Evolutionary conservation across 1,140 invertebrate species (phyloP), one percentile per base, ranked within the genome.

Genomic region (Artemia franciscana): DNA sequence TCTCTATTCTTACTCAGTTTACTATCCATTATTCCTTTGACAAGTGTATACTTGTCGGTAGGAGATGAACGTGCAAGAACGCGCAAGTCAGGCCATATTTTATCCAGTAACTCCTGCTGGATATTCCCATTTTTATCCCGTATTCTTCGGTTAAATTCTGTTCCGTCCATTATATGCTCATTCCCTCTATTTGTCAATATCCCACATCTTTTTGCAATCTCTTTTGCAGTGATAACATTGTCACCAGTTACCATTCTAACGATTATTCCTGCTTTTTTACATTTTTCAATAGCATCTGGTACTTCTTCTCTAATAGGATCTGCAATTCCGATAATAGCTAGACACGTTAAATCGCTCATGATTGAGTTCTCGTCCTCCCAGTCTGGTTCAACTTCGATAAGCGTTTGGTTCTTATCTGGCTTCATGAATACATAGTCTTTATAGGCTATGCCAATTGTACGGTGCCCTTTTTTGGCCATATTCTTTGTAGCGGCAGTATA

Each of bases 231-330:
- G 68, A 80, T 80, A 12, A 83, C 73, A 69, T 83, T 84, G 70
- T 83, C 82, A 60, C 82, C 82, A 3, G 81, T 83, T 3, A 84
- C 81, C 82, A 83, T 83, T 57, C 82, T 72, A 3, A 83, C 81
- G 25, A 75, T 78, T 58, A 83, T 82, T 57, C 81, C 81, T 9
- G 81, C 78, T 56, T 67, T 63, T 67, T 81, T 77, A 69, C 82
- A 84, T 63, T 74, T 73, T 60, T 68, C 67, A 60, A 80, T 82
- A 27, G 78, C 77, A 60, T 75, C 77, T 26, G 77, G 81, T 64
- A 78, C 80, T 74, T 83, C 81, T n/a, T 77, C 74, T 68, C 82
- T 69, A 60, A 84, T 81, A 4, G 82, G 82, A 71, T 84, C 81
- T 72, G 83, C 80, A 66, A 83, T 84, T 23, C 81, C 81, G 39